Base-by-base conservation (phyloP, 2,113 vertebrate species). In the Solea senegalensis region DNA sequence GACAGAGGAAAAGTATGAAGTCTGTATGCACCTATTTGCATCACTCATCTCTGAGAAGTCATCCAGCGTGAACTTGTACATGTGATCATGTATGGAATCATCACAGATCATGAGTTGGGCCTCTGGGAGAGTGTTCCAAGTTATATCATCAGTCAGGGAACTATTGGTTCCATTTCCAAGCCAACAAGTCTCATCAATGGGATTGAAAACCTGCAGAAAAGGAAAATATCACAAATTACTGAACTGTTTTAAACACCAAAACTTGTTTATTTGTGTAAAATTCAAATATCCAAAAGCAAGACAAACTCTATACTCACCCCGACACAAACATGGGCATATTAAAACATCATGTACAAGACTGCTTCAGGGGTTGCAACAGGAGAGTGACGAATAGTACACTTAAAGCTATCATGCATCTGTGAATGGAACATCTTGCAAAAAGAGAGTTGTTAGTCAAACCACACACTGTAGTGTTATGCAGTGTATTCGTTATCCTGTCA, bases 371-470 rank as follows among this genome's bases (percentile, higher is more conserved):
- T 95, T 91, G 96, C 92, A 95, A 94, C 92, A 95, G 94, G 93
- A 96, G 62, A 69, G 28, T 62, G 74, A 94, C 76, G 74, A 50
- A 83, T 66, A 85, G 93, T 89, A 93, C 94, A 94, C 92, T 92
- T 92, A 94, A 95, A 97, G 96, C 95, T 94, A 91, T 93, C 98
- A 98, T 99, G 98, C 98, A 95, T 95, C 95, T 95, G 95, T 94
- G 90, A 95, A 94, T 78, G 91, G 88, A 94, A 89, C 88, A 86
- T 90, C 77, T 92, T 76, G 92, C 85, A 93, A 89, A 94, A 89
- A 95, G 48, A 93, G 90, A 87, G 93, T 93, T 92, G 95, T 98
- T 94, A 92, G 92, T 95, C 92, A 94, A 87, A 92, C 86, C 69
- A 93, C 88, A 91, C 81, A 66, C 49, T 62, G 54, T 64, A 28